Evolutionary conservation across 53 echinoderm and acorn worm genomes (phyloP).

Genomic region (Antedon mediterranea): DNA sequence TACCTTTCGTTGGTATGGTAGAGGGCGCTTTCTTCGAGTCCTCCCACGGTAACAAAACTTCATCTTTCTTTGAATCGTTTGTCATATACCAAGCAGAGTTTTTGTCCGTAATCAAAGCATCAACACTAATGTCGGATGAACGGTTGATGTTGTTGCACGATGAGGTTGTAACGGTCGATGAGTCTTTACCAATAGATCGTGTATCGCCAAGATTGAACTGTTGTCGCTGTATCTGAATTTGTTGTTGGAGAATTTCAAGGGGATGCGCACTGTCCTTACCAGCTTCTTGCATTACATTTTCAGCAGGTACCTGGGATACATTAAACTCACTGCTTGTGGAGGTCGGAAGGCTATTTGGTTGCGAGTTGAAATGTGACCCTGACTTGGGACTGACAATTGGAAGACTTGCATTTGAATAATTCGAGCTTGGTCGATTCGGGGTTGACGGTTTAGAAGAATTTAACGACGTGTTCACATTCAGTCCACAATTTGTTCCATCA

Average conservation of each 20-base stretch:
- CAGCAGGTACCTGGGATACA: slow-evolving; percentile 6
- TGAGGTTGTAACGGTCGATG: slow-evolving; percentile 5
- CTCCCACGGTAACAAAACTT: slow-evolving; percentile 38
- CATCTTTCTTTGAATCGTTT: slow-evolving; percentile 44
- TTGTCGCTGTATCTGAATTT: slow-evolving; percentile 88
- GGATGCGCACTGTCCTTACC: slow-evolving; percentile 49
- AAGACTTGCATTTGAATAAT: background rate
- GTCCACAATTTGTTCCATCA: slow-evolving; percentile 22
- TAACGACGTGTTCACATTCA: background rate
- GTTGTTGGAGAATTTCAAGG: slow-evolving; percentile 83
- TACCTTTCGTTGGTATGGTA: background rate
- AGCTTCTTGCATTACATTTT: background rate
- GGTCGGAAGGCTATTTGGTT: slow-evolving; percentile 1
- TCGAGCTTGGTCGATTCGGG: background rate
- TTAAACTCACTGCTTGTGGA: slow-evolving; percentile 9
- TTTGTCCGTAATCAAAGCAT: slow-evolving; percentile 41
- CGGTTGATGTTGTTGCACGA: slow-evolving; percentile 2
- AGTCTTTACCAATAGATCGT: slow-evolving; percentile 25
- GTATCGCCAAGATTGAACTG: slow-evolving; percentile 80
- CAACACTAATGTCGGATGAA: slow-evolving; percentile 33
- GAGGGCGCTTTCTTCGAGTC: slow-evolving; percentile 27
- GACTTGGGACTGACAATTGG: background rate
- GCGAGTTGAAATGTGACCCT: background rate
- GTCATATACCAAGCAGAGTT: slow-evolving; percentile 53
- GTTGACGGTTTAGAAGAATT: background rate